Evolutionary conservation across 2,797 vertebrate species (phyloP), one percentile per base, ranked within the genome.

Genomic region (Phylloscopus collybita): DNA sequence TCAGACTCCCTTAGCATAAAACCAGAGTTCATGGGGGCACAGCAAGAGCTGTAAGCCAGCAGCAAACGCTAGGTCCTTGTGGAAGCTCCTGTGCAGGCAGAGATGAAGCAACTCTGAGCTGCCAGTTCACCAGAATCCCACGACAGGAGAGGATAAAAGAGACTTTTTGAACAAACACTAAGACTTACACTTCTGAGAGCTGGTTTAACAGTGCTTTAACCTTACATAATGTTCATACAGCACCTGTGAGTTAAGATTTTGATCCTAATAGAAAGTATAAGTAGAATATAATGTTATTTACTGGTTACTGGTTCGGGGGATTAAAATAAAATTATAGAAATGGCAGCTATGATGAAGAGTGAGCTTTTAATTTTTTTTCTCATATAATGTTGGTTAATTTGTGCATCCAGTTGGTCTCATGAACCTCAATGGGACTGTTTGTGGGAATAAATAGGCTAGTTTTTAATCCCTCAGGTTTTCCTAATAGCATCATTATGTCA

Each of bases 381-480:
- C 42, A 17, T 59, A 16, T 72, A 57, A 50, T 21, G 42, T 60
- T 84, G 17, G 21, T 88, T 93, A 74, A 80, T 94, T 85, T 88
- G 38, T 80, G 62, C n/a, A 72, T 65, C 27, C 45, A 57, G 7
- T 82, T 89, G 49, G 45, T 87, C 19, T 92, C 38, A 18, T 51
- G 47, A 90, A 67, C 29, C 29, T 78, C 56, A 70, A 0, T 81
- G 49, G 42, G 67, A 70, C 72, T 74, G 53, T 80, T 86, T 74
- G 21, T 47, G 25, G 44, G 27, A 93, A 69, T 92, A 91, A 93
- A 78, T 57, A 51, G 65, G 40, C 36, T 71, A 80, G 23, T 20
- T 78, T 94, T 91, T 92, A 95, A 94, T 93, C 67, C 51, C 64
- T 66, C n/a, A 49, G 34, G 67, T 87, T 89, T 92, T 86, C 64